phyloP scores from a whole-genome alignment of 1,140 invertebrate genomes.

The Orussus abietinus region DNA sequence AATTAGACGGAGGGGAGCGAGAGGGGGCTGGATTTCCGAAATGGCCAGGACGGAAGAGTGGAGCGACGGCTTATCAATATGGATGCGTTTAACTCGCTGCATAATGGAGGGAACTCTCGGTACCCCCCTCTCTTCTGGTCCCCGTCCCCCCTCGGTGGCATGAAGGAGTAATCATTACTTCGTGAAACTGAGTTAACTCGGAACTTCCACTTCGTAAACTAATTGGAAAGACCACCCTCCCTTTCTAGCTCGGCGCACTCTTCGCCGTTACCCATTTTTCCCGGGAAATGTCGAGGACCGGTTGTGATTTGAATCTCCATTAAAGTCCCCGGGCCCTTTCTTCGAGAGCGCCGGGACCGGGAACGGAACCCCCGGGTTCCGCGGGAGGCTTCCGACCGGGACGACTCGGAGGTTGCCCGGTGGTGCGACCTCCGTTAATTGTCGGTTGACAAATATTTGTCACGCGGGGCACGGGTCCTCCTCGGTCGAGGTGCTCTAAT shows the following conservation, averaged over 20 bases:
- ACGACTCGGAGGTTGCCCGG: too few species aligned
- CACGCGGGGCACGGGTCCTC: slow-evolving; percentile 15
- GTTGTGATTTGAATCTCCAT: too few species aligned
- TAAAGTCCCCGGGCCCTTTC: too few species aligned
- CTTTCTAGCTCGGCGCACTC: too few species aligned
- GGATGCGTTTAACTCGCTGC: slow-evolving; percentile 27
- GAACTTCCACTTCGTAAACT: slow-evolving; percentile 21
- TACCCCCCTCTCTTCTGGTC: slow-evolving; percentile 5
- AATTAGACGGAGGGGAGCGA: not conserved
- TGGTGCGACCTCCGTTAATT: too few species aligned
- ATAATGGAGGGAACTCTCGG: slow-evolving; percentile 25
- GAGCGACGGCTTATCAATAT: slow-evolving; percentile 30
- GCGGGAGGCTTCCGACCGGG: too few species aligned
- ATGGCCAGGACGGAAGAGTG: slow-evolving; percentile 2
- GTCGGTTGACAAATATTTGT: slow-evolving; percentile 29
- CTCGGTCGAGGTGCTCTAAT: slow-evolving; percentile 20
- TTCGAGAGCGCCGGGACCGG: too few species aligned
- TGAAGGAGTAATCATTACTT: slow-evolving; percentile 23
- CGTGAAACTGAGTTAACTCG: slow-evolving; percentile 18
- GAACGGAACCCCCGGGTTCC: too few species aligned
- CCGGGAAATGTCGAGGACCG: too few species aligned
- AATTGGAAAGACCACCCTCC: slow-evolving; percentile 23
- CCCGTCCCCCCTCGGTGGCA: slow-evolving; percentile 4
- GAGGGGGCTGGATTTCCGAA: not conserved
- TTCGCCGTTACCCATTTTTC: too few species aligned